phyloP scores from a whole-genome alignment of 2,797 vertebrate genomes.

The Liparis tanakae region DNA sequence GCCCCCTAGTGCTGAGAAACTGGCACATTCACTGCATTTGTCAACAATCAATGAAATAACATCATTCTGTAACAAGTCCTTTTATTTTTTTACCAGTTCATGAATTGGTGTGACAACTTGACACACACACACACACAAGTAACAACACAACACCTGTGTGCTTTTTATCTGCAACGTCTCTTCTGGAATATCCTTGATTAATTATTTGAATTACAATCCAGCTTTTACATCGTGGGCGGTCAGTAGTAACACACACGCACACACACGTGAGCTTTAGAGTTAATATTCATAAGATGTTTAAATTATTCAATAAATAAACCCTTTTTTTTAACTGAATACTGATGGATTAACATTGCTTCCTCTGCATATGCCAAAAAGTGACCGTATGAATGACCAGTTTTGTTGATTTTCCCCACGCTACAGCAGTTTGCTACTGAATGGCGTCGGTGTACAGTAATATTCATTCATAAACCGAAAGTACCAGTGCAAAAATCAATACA shows the following conservation, averaged over 20 bases:
- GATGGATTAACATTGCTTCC: background rate
- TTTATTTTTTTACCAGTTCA: constrained; percentile 44
- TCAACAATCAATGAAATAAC: background rate
- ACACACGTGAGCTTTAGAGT: background rate
- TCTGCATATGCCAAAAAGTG: background rate
- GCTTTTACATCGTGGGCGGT: background rate
- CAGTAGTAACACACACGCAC: constrained; percentile 27
- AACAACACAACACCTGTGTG: constrained; percentile 30
- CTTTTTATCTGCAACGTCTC: constrained; percentile 2
- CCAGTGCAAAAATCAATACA: constrained; percentile 62
- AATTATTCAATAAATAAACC: too few relatives aligned
- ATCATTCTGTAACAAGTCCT: constrained; percentile 17
- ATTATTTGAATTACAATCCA: constrained; percentile 17
- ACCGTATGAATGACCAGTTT: background rate
- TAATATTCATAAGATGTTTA: constrained; percentile 1
- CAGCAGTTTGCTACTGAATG: constrained; percentile 15
- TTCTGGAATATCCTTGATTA: constrained; percentile 1
- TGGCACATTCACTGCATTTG: background rate
- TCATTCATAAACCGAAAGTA: constrained; percentile 47
- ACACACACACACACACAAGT: constrained; percentile 36
- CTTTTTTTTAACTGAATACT: constrained; percentile 1
- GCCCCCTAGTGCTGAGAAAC: constrained; percentile 66
- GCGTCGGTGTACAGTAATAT: constrained; percentile 18
- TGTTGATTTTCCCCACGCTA: constrained; percentile 1
- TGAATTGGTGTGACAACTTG: constrained; percentile 29